These are phyloP conservation scores for Festucalex cinctus DNA, from an alignment of 2,113 vertebrate genomes.

Conservation along the genomic window DNA sequence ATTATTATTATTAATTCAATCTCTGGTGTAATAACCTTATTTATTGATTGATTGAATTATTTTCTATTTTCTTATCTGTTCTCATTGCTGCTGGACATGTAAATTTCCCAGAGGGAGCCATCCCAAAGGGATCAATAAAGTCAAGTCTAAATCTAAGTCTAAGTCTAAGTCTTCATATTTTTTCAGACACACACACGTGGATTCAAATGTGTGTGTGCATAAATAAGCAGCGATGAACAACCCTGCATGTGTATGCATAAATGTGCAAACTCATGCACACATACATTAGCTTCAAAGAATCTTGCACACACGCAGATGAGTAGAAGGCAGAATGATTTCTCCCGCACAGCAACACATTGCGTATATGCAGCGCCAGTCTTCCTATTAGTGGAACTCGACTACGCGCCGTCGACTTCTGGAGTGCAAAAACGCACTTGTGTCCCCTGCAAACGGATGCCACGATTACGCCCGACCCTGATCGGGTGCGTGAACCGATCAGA, in stretches of 20 bases:
- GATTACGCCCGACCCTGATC: constrained; percentile 34
- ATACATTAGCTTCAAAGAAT: constrained; percentile 18
- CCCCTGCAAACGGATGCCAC: constrained; percentile 48
- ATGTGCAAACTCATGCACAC: constrained; percentile 28
- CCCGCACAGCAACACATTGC: constrained; percentile 72
- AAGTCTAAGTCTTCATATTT: constrained; percentile 16
- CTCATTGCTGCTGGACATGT: too few relatives aligned
- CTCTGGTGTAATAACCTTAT: too few relatives aligned
- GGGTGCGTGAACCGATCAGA: constrained; percentile 4
- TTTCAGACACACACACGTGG: background rate
- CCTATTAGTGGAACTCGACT: constrained; percentile 66
- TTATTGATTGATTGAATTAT: too few relatives aligned
- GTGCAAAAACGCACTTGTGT: constrained; percentile 56
- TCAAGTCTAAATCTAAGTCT: too few relatives aligned
- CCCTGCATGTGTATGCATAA: constrained; percentile 30
- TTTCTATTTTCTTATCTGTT: too few relatives aligned
- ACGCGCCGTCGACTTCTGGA: constrained; percentile 64
- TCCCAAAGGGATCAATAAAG: too few relatives aligned
- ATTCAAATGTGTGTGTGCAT: constrained; percentile 8
- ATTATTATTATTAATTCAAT: too few relatives aligned
- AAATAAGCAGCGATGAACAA: constrained; percentile 25
- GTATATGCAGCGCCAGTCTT: constrained; percentile 67
- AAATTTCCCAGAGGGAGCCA: too few relatives aligned
- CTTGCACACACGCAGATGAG: constrained; percentile 3
- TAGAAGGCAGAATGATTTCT: constrained; percentile 45